Conservation (phyloP, 1,140 invertebrate genomes). For the Temnothorax curvispinosus region DNA sequence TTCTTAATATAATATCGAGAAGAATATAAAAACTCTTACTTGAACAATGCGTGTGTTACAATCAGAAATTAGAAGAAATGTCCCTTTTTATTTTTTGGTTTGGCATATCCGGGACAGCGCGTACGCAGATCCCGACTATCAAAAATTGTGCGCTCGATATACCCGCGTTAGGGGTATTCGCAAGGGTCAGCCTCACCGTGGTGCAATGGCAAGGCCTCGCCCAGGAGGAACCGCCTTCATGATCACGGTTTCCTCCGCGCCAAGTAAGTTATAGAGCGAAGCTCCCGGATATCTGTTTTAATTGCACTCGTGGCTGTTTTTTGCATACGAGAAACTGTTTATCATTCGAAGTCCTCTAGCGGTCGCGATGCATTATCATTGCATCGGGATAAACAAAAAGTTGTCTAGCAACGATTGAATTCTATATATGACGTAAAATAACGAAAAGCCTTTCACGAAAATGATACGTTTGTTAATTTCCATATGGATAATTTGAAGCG, state of each 20-base stretch:
- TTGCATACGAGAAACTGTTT: constrained; percentile 67
- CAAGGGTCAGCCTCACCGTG: constrained; percentile 88
- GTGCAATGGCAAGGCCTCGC: constrained; percentile 89
- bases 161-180: constrained; percentile 88
- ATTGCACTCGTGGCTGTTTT: constrained; percentile 32
- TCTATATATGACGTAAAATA: background rate
- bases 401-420: background rate
- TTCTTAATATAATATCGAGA: background rate
- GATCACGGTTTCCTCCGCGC: constrained; percentile 88
- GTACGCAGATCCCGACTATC: constrained; percentile 88
- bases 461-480: background rate
- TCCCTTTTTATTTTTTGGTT: constrained; percentile 66
- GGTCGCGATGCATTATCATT: constrained; percentile 43
- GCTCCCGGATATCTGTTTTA: constrained; percentile 38
- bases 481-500: background rate
- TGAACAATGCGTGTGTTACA: background rate
- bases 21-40: background rate
- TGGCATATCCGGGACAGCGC: constrained; percentile 85
- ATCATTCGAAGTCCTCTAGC: constrained; percentile 57
- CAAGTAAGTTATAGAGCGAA: constrained; percentile 86
- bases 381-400: constrained; percentile 16
- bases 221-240: constrained; percentile 89
- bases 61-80: background rate
- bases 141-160: constrained; percentile 89
- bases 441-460: background rate